Percentiles rank a stretch among this genome's conserved stretches.
Conservation (phyloP, 2,888 invertebrate species). For the Calameuta pallipes region DNA sequence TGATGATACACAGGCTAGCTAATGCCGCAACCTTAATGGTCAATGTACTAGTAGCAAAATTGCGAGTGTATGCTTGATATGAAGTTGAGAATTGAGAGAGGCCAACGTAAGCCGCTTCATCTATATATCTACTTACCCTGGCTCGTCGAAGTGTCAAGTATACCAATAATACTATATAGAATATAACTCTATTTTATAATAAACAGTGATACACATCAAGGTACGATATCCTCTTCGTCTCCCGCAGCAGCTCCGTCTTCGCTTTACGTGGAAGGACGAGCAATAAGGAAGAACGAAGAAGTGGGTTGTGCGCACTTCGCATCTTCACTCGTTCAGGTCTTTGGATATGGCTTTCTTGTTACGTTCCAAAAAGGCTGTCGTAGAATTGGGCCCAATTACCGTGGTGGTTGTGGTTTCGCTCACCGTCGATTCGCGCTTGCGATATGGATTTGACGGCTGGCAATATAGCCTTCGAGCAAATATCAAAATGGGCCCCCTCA, state of each 20-base stretch:
- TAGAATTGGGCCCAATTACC: constrained; percentile 64
- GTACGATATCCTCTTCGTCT: constrained; percentile 2
- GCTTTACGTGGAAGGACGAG: neutral
- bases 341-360: constrained; percentile 54
- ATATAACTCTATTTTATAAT: constrained; percentile 10
- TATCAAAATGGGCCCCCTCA: neutral
- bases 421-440: constrained; percentile 82
- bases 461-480: constrained; percentile 74
- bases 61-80: neutral
- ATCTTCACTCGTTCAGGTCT: constrained; percentile 39
- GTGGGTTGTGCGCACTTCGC: neutral
- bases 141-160: neutral
- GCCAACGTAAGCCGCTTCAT: neutral
- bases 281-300: neutral
- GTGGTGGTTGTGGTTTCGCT: constrained; percentile 86
- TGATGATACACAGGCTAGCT: too few relatives aligned
- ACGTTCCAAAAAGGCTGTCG: constrained; percentile 55
- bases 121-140: neutral
- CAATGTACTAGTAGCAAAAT: neutral
- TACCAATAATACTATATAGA: constrained; percentile 9
- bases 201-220: constrained; percentile 14
- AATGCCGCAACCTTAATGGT: neutral
- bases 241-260: neutral
- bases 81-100: neutral
- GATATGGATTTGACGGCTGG: constrained; percentile 74